These are phyloP conservation scores for Fratercula arctica DNA, from an alignment of 2,797 vertebrate genomes.

Conservation along the genomic window DNA sequence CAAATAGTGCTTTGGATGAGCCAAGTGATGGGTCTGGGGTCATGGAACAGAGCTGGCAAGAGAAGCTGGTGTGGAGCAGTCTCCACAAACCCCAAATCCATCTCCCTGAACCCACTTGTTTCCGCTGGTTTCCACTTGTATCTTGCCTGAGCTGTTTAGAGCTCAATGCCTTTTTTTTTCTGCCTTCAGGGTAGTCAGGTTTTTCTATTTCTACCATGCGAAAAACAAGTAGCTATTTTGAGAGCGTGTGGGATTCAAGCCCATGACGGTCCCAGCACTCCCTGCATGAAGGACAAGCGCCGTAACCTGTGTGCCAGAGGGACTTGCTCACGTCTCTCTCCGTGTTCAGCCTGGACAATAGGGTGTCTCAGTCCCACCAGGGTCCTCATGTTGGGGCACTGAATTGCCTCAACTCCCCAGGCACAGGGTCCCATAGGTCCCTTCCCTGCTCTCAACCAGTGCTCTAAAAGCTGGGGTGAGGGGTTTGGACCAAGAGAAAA, in stretches of 20 bases:
- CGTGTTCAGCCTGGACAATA: background rate
- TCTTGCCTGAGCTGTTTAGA: background rate
- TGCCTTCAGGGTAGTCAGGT: background rate
- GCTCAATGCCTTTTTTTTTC: background rate
- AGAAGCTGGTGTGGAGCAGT: background rate
- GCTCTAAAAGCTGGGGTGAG: background rate
- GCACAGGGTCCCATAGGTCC: background rate
- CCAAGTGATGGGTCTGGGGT: background rate
- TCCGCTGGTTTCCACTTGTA: background rate
- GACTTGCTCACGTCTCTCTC: background rate
- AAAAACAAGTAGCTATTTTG: slow-evolving; percentile 34
- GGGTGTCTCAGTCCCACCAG: background rate
- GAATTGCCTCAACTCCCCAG: rapidly evolving
- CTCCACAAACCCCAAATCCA: background rate
- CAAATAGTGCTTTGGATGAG: background rate
- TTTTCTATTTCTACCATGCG: slow-evolving; percentile 12
- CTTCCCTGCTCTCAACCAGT: background rate
- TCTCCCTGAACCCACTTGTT: background rate
- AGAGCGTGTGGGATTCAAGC: slow-evolving; percentile 11
- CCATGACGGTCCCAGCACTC: background rate
- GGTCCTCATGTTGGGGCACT: rapidly evolving
- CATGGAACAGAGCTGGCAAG: background rate
- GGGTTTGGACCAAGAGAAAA: background rate
- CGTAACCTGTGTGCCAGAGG: background rate
- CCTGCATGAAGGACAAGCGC: background rate